Evolutionary conservation across 2,797 vertebrate species (phyloP), one percentile per base, ranked within the genome.

Genomic region (Nannoperca obscura): DNA sequence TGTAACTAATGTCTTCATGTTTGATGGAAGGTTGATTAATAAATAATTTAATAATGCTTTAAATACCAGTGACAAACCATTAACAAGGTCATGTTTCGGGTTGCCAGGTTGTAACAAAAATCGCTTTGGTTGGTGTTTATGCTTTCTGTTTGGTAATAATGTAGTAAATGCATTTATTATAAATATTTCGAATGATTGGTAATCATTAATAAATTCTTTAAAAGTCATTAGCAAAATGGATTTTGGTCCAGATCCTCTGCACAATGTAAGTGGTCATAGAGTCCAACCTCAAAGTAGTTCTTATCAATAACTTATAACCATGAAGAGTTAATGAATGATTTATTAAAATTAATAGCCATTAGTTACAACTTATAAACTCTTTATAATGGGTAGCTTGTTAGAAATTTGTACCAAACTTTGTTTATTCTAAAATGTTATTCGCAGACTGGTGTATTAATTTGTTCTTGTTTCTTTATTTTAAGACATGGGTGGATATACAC

Each of bases 281-380:
- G 30, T 40, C 22, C 17, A 52, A 60, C n/a, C 7, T 49, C 32
- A 27, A 36, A 59, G 10, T 27, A 49, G 42, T 50, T 71, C 44
- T 59, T 30, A 49, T 61, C 30, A 36, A 59, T 30, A 47, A 36
- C 3, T 59, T 30, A 50, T 2, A 59, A 24, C 55, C 22, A 24
- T 49, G 24, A 49, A 61, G 15, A 3, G 11, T 19, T 22, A 46
- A 13, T 50, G 19, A 64, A 46, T 62, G 1, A 42, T 73, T n/a
- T 69, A 57, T 73, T 64, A 32, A 64, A 24, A 73, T 55, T 38
- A 57, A 46, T 20, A 57, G 32, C 20, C 36, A 68, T 34, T 68
- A 53, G 15, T 46, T 68, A 44, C 22, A 52, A 47, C 10, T 7
- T 22, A 11, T 44, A 46, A 44, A 66, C 36, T 40, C 22, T 32